Evolutionary conservation across 92 coral and sea anemone species (phyloP), one percentile per base, ranked within the genome.

Genomic region (Phenganax stokvisi): DNA sequence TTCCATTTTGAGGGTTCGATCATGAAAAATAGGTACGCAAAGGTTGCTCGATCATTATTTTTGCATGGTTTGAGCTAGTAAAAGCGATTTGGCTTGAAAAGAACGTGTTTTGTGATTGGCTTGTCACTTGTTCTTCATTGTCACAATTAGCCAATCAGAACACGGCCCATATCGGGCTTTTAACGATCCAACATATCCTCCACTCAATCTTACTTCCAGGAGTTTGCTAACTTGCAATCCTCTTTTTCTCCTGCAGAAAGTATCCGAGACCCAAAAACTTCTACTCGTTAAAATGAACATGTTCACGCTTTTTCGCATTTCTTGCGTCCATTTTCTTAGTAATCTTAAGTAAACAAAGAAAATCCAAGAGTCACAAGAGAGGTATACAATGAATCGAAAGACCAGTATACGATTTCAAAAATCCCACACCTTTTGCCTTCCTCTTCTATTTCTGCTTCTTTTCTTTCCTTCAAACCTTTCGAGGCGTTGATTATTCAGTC

Each of bases 401-500:
- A 65, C 11, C 52, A 3, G 74, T 69, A 69, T 27, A 65, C 15
- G 11, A 65, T 37, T 37, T 31, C 65, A 6, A 59, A 10, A 10
- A 10, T 59, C 37, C 31, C 70, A 30, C 86, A 92, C 98, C 92
- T 94, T 94, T 75, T 92, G 97, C 53, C 89, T 87, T 56, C 98
- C 98, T 56, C 98, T 75, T 84, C 85, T 89, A 54, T 94, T 79
- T 61, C 69, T 79, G 25, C 56, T 92, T 75, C 87, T 87, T 31
- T 90, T 86, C 85, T 92, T 92, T 44, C 93, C 85, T 47, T 92
- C 90, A 65, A 80, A 90, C 57, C 98, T 77, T 53, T 85, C 92
- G 63, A 87, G 54, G 44, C 98, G 92, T 73, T 94, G 94, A 0
- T 89, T 88, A 79, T 94, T 94, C 68, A 94, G 87, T 83, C 88